Percentiles rank a stretch among this genome's conserved stretches.
phyloP scores from a whole-genome alignment of 2,888 invertebrate species.

The Chrysolina americana region DNA sequence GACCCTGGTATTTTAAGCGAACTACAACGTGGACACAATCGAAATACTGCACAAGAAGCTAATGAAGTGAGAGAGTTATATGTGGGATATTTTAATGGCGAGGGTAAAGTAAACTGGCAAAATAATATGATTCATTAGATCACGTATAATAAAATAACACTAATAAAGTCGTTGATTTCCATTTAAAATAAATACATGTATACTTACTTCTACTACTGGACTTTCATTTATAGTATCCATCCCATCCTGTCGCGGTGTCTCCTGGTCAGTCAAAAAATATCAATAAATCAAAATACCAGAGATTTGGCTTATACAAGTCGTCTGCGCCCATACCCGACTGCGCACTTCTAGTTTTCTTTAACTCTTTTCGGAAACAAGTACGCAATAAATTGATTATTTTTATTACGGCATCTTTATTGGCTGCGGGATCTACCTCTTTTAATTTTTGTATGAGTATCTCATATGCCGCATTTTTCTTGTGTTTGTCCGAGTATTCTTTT shows the following conservation, averaged over 20 bases:
- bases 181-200: constrained; percentile 4
- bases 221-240: constrained; percentile 4
- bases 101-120: constrained; percentile 8
- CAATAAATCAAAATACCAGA: constrained; percentile 12
- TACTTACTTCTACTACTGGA: constrained; percentile 3
- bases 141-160: constrained; percentile 10
- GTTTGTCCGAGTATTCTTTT: background rate
- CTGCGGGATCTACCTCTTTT: background rate
- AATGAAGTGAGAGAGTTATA: no score
- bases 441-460: constrained; percentile 8
- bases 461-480: background rate
- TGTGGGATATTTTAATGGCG: constrained; percentile 10
- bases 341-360: background rate
- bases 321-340: constrained; percentile 10
- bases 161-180: background rate
- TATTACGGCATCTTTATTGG: constrained; percentile 14
- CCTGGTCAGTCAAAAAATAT: constrained; percentile 6
- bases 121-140: constrained; percentile 13
- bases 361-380: constrained; percentile 5
- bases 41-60: background rate
- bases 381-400: constrained; percentile 6
- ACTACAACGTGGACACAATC: no score
- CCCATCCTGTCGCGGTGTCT: constrained; percentile 12
- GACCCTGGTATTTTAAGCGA: no score
- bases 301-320: constrained; percentile 1